Evolutionary conservation across 2,797 vertebrate genomes (phyloP).

Genomic region (Gobio occitaniae): DNA sequence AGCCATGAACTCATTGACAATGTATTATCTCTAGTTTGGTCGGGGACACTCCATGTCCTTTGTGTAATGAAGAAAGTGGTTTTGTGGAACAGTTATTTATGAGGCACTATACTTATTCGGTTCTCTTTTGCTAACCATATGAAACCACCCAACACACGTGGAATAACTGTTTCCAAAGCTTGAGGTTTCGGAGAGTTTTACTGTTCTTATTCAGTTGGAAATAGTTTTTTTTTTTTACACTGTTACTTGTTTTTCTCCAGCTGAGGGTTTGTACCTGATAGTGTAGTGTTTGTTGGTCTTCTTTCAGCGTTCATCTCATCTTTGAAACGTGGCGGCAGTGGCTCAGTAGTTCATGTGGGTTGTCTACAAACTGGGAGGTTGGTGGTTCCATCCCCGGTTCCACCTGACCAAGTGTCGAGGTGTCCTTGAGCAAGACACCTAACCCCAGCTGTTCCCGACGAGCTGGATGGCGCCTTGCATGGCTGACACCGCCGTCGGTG

Average conservation of each 20-base stretch:
- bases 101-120: conserved; percentile 14
- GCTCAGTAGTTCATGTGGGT: too few relatives aligned
- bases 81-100: conserved; percentile 47
- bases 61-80: conserved; percentile 29
- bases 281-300: background rate
- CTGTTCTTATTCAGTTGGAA: background rate
- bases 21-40: conserved; percentile 26
- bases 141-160: background rate
- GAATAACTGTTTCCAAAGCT: conserved; percentile 12
- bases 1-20: background rate
- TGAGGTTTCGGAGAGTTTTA: background rate
- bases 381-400: too few relatives aligned
- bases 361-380: too few relatives aligned
- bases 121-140: conserved; percentile 12
- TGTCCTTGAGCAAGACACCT: too few relatives aligned
- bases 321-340: background rate
- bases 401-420: too few relatives aligned
- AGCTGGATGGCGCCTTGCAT: too few relatives aligned
- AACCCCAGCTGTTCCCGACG: too few relatives aligned
- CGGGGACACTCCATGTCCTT: background rate
- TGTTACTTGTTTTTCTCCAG: background rate
- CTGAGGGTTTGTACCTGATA: conserved; percentile 2
- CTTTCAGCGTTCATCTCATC: background rate
- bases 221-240: background rate
- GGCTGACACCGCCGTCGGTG: too few relatives aligned